phyloP scores from a whole-genome alignment of 1,140 invertebrate species.

The Periplaneta americana region DNA sequence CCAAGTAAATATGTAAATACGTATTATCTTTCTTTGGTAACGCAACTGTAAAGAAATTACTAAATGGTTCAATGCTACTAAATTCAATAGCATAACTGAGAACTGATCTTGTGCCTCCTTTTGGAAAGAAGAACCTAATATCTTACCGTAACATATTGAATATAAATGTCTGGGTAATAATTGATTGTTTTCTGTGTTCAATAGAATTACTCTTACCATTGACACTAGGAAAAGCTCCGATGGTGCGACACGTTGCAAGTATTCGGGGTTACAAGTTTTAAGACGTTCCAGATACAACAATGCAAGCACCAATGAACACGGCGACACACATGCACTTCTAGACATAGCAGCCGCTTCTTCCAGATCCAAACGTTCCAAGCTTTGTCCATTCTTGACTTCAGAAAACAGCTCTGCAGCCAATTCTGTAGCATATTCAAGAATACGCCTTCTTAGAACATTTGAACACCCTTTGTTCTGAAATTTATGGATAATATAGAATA shows the following conservation, averaged over 20 bases:
- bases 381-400: conserved; percentile 57
- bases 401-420: conserved; percentile 78
- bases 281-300: conserved; percentile 83
- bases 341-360: conserved; percentile 73
- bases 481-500: not conserved
- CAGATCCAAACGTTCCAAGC: conserved; percentile 71
- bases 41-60: too few species aligned
- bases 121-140: too few species aligned
- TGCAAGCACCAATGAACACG: conserved; percentile 75
- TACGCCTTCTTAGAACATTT: not conserved
- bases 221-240: conserved; percentile 89
- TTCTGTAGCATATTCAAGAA: conserved; percentile 48
- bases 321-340: conserved; percentile 76
- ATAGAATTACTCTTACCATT: conserved; percentile 54
- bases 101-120: too few species aligned
- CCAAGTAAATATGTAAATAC: too few species aligned
- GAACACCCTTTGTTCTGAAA: not conserved
- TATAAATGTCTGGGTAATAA: too few species aligned
- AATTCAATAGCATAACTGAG: too few species aligned
- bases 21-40: too few species aligned
- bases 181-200: too few species aligned
- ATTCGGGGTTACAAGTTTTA: conserved; percentile 73
- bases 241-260: conserved; percentile 72
- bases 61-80: too few species aligned
- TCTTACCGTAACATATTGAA: too few species aligned